These are phyloP conservation scores for Amphiprion ocellaris DNA, from an alignment of 2,113 vertebrate species.

Conservation along the genomic window DNA sequence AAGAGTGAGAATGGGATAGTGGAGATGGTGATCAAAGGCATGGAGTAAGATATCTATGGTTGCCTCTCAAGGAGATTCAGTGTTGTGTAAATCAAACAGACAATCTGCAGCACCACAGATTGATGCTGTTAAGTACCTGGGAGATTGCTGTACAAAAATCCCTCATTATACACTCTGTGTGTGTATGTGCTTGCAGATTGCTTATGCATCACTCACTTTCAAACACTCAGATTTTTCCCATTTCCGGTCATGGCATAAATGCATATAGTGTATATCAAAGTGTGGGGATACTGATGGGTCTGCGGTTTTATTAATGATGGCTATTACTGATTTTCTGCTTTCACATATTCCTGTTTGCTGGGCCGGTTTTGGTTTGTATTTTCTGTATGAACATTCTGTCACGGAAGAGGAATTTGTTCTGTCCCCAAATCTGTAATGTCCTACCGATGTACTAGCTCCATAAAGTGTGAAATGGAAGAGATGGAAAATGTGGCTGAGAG, in stretches of 20 bases:
- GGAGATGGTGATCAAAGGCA: constrained; percentile 63
- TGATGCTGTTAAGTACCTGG: constrained; percentile 51
- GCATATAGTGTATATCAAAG: background rate
- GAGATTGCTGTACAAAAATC: constrained; percentile 35
- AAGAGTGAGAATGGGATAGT: constrained; percentile 23
- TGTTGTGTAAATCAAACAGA: constrained; percentile 57
- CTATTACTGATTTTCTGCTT: constrained; percentile 1
- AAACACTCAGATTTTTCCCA: background rate
- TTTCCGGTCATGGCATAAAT: background rate
- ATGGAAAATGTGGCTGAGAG: constrained; percentile 46
- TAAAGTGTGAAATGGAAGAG: constrained; percentile 70
- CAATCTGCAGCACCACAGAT: constrained; percentile 46
- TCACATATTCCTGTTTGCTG: constrained; percentile 1
- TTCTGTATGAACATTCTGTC: constrained; percentile 18
- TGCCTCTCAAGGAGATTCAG: constrained; percentile 53
- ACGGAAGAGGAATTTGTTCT: constrained; percentile 35
- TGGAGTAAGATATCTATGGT: constrained; percentile 57
- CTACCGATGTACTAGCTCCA: constrained; percentile 53
- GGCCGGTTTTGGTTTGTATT: constrained; percentile 26
- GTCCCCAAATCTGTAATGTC: constrained; percentile 42
- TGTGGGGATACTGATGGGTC: background rate
- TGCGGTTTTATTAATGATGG: constrained; percentile 7
- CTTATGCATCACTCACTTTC: constrained; percentile 1
- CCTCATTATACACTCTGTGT: background rate
- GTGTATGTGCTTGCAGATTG: background rate